Evolutionary conservation across 2,113 vertebrate genomes (phyloP), one percentile per base, ranked within the genome.

Genomic region (Buteo buteo): DNA sequence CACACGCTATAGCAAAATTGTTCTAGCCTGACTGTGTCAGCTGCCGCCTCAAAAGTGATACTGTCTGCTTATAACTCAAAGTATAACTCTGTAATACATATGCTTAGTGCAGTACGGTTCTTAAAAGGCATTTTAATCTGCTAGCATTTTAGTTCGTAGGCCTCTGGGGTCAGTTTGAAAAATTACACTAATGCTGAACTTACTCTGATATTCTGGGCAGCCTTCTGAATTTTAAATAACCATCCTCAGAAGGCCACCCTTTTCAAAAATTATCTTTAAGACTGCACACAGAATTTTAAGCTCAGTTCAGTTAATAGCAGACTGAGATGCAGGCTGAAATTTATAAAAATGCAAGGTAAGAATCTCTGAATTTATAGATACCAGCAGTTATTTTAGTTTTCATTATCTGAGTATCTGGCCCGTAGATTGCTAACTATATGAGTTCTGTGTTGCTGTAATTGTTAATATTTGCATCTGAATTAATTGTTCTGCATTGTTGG

Each of bases 111-210:
- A 91, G 52, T 88, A 93, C 64, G 82, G 65, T 85, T 90, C 93
- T 91, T 96, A 91, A 96, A 96, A 96, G 65, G 62, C 91, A 82
- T 89, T 97, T 97, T 94, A 95, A 93, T 97, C 91, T 77, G 62
- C 89, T 95, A 79, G 66, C 93, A 91, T 94, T 97, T 94, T 80
- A 93, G 89, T 91, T 92, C 3, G 21, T 80, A 90, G 87, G 86
- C 38, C 93, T 96, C 84, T 77, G 71, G 78, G 84, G 84, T 95
- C 86, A 96, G 94, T 74, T 78, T 94, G 96, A 97, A 96, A 97
- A 91, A 88, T 90, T 96, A 52, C 89, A 90, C 81, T 94, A 90
- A 86, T 85, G 84, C 78, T 94, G 87, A 95, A 96, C 64, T 93
- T 85, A 86, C 84, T 95, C 50, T 95, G 89, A 95, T 97, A 94